Percentiles rank a stretch among this genome's conserved stretches.
phyloP scores from a whole-genome alignment of 2,797 vertebrate species.

The Hapalemur alaotrensis region DNA sequence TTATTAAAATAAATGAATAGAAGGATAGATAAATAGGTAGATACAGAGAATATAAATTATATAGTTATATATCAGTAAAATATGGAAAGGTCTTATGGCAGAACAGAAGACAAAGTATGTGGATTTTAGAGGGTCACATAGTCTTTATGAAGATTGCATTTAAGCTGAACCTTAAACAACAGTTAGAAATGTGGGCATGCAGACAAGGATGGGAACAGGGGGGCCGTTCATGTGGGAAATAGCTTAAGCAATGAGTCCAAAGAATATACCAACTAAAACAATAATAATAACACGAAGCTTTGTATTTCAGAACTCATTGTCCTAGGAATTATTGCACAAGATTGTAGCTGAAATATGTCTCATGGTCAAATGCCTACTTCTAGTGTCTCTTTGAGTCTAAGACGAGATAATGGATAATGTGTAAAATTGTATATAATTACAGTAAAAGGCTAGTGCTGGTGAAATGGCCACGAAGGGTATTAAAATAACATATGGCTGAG shows the following conservation, averaged over 20 bases:
- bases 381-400: neutral
- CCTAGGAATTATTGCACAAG: neutral
- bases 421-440: slow-evolving; percentile 40
- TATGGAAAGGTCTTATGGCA: neutral
- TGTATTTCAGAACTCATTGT: neutral
- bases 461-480: slow-evolving; percentile 42
- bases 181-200: neutral
- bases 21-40: neutral
- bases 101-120: neutral
- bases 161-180: neutral
- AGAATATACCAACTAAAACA: neutral
- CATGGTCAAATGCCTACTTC: neutral
- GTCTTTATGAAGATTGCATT: neutral
- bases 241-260: neutral
- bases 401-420: neutral
- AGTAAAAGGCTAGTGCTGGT: slow-evolving; percentile 14
- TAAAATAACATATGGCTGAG: slow-evolving; percentile 4
- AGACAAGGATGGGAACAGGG: neutral
- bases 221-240: neutral
- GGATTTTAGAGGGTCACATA: neutral
- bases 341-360: neutral
- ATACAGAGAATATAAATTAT: neutral
- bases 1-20: neutral
- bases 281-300: neutral
- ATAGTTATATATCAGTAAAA: neutral